phyloP scores from a whole-genome alignment of 2,113 vertebrate species.

The Stegostoma tigrinum region DNA sequence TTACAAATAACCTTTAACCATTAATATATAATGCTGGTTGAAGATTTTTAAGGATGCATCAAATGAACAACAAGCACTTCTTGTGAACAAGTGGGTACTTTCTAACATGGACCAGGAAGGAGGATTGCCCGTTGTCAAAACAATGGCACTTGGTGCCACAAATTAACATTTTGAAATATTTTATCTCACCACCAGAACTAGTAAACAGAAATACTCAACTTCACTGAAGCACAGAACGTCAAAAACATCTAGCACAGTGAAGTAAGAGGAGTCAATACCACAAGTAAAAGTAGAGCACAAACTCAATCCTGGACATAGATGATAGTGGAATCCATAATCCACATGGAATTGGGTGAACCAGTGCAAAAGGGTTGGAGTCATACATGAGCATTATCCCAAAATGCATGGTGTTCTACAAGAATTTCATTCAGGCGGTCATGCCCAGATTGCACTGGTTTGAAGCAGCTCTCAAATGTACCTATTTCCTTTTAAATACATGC shows the following conservation, averaged over 20 bases:
- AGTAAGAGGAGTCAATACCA: not conserved
- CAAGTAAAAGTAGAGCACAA: not conserved
- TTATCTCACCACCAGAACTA: not conserved
- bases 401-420: not conserved
- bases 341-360: not conserved
- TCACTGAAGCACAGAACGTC: not conserved
- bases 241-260: not conserved
- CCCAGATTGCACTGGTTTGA: not conserved
- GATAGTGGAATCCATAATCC: not conserved
- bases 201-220: not conserved
- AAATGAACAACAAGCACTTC: not conserved
- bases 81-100: not conserved
- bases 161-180: not conserved
- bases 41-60: not conserved
- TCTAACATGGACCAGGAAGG: not conserved
- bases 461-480: not conserved
- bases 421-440: not conserved
- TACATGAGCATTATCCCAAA: not conserved
- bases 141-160: not conserved
- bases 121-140: not conserved
- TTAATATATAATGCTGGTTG: not conserved
- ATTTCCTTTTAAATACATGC: not conserved
- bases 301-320: not conserved
- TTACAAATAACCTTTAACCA: not conserved
- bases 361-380: not conserved